phyloP scores from a whole-genome alignment of 2,113 vertebrate genomes.

The Trinectes maculatus region DNA sequence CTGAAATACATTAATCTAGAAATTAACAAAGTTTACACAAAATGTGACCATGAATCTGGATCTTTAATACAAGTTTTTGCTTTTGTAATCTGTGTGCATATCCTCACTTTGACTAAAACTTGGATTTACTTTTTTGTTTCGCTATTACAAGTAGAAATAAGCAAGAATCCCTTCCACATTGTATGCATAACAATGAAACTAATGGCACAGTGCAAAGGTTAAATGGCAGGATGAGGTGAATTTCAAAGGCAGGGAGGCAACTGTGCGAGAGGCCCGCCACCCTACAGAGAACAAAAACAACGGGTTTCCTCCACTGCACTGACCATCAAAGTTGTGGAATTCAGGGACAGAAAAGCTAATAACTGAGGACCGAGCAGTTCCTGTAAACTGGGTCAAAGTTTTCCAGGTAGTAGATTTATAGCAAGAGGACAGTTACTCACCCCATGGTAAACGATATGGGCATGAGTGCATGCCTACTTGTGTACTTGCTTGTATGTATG shows the following conservation, averaged over 20 bases:
- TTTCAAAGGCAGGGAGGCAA: slow-evolving; percentile 68
- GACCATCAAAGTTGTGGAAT: slow-evolving; percentile 76
- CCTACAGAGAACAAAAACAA: slow-evolving; percentile 78
- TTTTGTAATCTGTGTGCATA: background rate
- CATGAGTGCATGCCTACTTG: background rate
- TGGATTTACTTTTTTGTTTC: too few species aligned
- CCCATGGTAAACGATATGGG: slow-evolving; percentile 17
- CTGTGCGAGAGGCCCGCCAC: slow-evolving; percentile 52
- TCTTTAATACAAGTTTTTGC: background rate
- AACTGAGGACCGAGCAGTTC: slow-evolving; percentile 63
- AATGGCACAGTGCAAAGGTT: slow-evolving; percentile 36
- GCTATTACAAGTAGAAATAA: too few species aligned
- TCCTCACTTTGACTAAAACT: background rate
- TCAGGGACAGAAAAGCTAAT: slow-evolving; percentile 62
- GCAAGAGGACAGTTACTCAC: slow-evolving; percentile 9
- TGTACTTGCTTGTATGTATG: too few species aligned
- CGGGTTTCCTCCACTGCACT: slow-evolving; percentile 69
- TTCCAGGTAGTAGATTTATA: slow-evolving; percentile 38
- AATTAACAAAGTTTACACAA: slow-evolving; percentile 14
- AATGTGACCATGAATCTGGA: background rate
- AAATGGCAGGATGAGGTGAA: slow-evolving; percentile 55
- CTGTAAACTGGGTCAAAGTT: slow-evolving; percentile 78
- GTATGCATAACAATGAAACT: slow-evolving; percentile 37
- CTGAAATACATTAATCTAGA: slow-evolving; percentile 19
- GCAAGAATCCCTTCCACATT: too few species aligned